These are phyloP conservation scores for Pachliopta kotzebuea DNA, from an alignment of 2,888 invertebrate genomes.

Conservation along the genomic window DNA sequence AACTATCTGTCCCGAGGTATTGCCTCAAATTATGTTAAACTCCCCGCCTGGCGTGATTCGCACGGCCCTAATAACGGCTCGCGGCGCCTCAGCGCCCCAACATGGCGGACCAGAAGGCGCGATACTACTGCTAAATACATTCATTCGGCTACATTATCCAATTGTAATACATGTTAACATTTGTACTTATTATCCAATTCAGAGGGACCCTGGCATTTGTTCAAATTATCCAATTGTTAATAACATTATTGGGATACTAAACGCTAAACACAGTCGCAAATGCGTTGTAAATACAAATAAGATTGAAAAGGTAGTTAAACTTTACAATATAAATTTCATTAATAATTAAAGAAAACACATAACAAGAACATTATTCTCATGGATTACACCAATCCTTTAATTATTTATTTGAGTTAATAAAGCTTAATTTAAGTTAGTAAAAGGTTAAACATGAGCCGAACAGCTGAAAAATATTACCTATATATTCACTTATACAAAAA, in stretches of 20 bases:
- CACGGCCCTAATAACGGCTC: conserved; percentile 56
- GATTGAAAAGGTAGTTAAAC: too few relatives aligned
- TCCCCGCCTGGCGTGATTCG: conserved; percentile 40
- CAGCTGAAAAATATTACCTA: too few relatives aligned
- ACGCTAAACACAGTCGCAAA: background rate
- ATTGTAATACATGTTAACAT: conserved; percentile 19
- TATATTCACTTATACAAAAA: too few relatives aligned
- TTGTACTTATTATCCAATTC: conserved; percentile 15
- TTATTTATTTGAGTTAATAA: too few relatives aligned
- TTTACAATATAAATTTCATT: too few relatives aligned
- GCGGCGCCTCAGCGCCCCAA: conserved; percentile 41
- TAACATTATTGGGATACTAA: conserved; percentile 1
- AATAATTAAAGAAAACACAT: too few relatives aligned
- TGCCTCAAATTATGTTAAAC: conserved; percentile 71
- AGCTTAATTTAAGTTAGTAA: too few relatives aligned
- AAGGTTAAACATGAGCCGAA: too few relatives aligned
- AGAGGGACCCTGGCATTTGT: conserved; percentile 1
- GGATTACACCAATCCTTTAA: too few relatives aligned
- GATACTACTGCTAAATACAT: conserved; percentile 28
- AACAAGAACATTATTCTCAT: too few relatives aligned
- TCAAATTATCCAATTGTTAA: conserved; percentile 6
- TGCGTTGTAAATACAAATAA: too few relatives aligned
- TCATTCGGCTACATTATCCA: conserved; percentile 26
- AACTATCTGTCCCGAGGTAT: conserved; percentile 64
- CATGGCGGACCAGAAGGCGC: conserved; percentile 36